Percentiles rank a stretch among this genome's conserved stretches.
phyloP scores from a whole-genome alignment of 2,888 invertebrate genomes.

The Entomobrya proxima region DNA sequence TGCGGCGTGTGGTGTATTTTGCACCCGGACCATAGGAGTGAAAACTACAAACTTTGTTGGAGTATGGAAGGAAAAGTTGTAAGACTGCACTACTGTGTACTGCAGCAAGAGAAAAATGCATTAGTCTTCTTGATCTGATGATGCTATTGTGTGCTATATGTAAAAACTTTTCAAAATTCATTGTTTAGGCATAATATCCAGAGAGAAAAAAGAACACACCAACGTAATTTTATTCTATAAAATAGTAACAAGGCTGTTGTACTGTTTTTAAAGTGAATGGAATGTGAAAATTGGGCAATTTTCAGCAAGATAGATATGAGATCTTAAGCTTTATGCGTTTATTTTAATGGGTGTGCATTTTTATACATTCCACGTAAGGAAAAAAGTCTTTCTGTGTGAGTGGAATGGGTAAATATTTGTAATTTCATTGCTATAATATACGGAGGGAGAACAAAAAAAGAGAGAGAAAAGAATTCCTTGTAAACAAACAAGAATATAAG shows the following conservation, averaged over 20 bases:
- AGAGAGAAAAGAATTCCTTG: not conserved
- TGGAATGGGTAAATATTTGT: constrained; percentile 8
- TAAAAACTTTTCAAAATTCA: not conserved
- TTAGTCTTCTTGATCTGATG: not conserved
- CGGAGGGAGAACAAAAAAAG: not conserved
- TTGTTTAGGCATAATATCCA: not conserved
- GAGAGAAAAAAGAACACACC: too few relatives aligned
- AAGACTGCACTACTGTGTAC: not conserved
- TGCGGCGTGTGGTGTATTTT: constrained; percentile 51
- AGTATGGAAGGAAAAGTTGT: not conserved
- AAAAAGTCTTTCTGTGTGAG: constrained; percentile 8
- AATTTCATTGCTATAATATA: not conserved
- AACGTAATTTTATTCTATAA: too few relatives aligned
- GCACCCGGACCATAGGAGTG: constrained; percentile 19
- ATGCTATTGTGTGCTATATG: not conserved
- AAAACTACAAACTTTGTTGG: not conserved
- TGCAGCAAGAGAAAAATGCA: not conserved
- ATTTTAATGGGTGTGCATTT: not conserved
- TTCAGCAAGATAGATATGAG: constrained; percentile 3
- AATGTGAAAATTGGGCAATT: constrained; percentile 24
- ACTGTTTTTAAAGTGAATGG: too few relatives aligned
- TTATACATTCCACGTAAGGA: too few relatives aligned
- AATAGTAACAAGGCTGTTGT: too few relatives aligned
- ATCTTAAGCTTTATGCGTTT: not conserved
- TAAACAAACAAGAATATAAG: too few relatives aligned